These are phyloP conservation scores for Fulmarus glacialis DNA, from an alignment of 2,113 vertebrate species.

Conservation along the genomic window DNA sequence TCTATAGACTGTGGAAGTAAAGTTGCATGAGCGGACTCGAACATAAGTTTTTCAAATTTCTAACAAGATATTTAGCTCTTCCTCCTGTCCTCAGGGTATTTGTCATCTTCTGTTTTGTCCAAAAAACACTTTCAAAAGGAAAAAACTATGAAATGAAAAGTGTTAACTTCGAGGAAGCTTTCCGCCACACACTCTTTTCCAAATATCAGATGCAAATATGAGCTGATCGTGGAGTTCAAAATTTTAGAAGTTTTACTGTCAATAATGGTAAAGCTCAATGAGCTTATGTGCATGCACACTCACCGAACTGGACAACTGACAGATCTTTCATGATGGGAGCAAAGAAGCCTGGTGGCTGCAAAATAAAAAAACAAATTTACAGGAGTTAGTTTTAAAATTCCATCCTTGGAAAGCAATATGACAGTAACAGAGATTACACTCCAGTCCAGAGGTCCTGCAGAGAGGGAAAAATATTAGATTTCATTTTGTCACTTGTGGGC, in stretches of 20 bases:
- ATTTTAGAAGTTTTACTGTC: not conserved
- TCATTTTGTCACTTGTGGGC: not conserved
- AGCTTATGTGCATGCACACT: not conserved
- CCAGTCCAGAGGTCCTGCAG: not conserved
- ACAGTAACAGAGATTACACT: not conserved
- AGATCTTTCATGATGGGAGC: not conserved
- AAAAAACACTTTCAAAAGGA: not conserved
- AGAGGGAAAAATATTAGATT: not conserved
- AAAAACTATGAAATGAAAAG: not conserved
- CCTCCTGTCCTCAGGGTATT: not conserved
- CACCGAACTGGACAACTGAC: not conserved
- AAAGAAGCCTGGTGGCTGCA: not conserved
- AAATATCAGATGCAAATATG: not conserved
- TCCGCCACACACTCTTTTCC: not conserved
- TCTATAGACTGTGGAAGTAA: not conserved
- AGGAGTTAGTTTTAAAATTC: not conserved
- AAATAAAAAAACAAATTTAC: not conserved
- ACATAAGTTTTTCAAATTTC: not conserved
- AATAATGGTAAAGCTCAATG: not conserved
- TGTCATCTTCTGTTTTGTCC: not conserved
- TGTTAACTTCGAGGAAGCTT: not conserved
- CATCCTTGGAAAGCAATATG: not conserved
- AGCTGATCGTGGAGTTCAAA: not conserved
- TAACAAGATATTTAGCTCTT: not conserved
- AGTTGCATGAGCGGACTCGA: fast-evolving